Percentiles rank a stretch among this genome's conserved stretches.
Evolutionary conservation across 2,113 vertebrate genomes (phyloP).

Genomic region (Gymnarchus niloticus): DNA sequence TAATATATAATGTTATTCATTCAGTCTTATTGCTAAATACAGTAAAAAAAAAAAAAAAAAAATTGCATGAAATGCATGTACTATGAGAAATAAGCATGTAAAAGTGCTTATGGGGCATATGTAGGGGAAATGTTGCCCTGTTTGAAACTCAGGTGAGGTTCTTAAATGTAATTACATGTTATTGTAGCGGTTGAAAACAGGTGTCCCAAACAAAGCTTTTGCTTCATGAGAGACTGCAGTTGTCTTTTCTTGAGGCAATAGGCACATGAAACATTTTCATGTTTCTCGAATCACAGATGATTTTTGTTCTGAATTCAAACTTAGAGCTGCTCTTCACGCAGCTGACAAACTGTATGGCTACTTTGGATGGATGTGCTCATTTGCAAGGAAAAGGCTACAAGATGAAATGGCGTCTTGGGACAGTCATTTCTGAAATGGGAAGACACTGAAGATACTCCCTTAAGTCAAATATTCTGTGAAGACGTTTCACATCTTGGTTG

Average conservation of each 20-base stretch:
- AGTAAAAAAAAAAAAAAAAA: too few relatives aligned
- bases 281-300: neutral
- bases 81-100: neutral
- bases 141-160: neutral
- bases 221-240: neutral
- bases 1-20: neutral
- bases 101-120: neutral
- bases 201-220: too few relatives aligned
- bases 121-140: neutral
- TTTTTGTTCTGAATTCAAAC: neutral
- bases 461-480: neutral
- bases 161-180: neutral
- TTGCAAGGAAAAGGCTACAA: neutral
- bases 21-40: neutral
- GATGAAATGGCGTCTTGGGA: neutral
- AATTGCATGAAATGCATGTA: too few relatives aligned
- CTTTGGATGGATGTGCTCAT: neutral
- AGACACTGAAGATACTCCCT: neutral
- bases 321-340: neutral
- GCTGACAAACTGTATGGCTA: neutral
- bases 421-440: neutral
- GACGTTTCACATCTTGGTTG: neutral
- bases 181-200: neutral
- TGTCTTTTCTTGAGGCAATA: neutral
- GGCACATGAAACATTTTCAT: neutral